Percentiles rank a stretch among this genome's conserved stretches.
Evolutionary conservation across 2,113 vertebrate genomes (phyloP).

Genomic region (Nicator chloris): DNA sequence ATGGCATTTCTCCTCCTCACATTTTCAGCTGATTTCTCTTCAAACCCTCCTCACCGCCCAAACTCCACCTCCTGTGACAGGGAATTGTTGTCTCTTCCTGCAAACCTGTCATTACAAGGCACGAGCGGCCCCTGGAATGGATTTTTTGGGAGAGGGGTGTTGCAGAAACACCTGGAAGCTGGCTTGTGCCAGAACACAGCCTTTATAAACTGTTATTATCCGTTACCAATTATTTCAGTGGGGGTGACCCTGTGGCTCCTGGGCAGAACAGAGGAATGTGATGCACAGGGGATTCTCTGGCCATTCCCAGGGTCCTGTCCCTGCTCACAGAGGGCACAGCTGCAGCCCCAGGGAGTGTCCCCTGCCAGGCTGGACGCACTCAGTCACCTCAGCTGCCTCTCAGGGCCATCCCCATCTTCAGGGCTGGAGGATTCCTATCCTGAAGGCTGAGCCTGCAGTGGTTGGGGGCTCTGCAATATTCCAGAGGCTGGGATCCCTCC

Average conservation of each 20-base stretch:
- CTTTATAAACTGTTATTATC: background rate
- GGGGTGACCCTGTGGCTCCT: background rate
- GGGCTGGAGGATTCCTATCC: background rate
- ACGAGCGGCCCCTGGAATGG: background rate
- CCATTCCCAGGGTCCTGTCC: background rate
- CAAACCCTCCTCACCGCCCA: background rate
- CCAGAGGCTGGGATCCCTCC: background rate
- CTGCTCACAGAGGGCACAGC: background rate
- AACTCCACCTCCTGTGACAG: background rate
- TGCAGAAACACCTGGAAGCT: background rate
- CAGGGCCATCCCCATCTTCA: background rate
- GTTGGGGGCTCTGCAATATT: background rate
- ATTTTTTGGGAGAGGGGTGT: background rate
- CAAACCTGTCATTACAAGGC: background rate
- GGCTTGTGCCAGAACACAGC: background rate
- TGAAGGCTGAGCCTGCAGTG: background rate
- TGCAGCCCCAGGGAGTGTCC: background rate
- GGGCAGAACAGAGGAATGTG: rapidly evolving
- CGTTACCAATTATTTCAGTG: too few species aligned
- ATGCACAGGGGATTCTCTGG: background rate
- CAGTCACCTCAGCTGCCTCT: background rate
- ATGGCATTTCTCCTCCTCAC: background rate
- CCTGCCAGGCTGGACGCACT: background rate
- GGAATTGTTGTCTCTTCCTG: background rate
- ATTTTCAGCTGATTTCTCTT: background rate